A percentile compares a stretch with the other conserved stretches of the same genome.
Evolutionary conservation across 2,797 vertebrate species (phyloP).

Genomic region (Melanotaenia maccullochi): DNA sequence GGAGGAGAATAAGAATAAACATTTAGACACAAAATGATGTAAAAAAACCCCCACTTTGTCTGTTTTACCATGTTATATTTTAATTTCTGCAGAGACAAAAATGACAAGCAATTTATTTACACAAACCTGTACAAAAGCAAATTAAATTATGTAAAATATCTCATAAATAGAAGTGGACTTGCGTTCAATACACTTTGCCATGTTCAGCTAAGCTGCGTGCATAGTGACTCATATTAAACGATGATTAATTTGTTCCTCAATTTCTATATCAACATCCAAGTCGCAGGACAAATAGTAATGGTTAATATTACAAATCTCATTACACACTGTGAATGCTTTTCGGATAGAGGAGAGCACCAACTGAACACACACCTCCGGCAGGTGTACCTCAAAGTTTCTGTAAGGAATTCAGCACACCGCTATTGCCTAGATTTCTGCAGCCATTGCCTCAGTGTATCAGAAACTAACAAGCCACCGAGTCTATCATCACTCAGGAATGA

Average conservation of each 20-base stretch:
- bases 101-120: constrained; percentile 99
- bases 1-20: not conserved
- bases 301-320: constrained; percentile 97
- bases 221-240: constrained; percentile 99
- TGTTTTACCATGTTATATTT: constrained; percentile 97
- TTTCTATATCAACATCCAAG: constrained; percentile 99
- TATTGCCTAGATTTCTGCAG: constrained; percentile 13
- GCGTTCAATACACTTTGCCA: constrained; percentile 99
- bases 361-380: constrained; percentile 87
- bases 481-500: constrained; percentile 30
- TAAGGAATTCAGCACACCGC: constrained; percentile 2
- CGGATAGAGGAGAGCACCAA: constrained; percentile 80
- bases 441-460: constrained; percentile 10
- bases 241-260: constrained; percentile 96
- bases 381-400: constrained; percentile 21
- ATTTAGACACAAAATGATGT: not conserved
- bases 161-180: constrained; percentile 99
- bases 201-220: constrained; percentile 99
- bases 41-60: constrained; percentile 11
- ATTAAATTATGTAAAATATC: constrained; percentile 99
- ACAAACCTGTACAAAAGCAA: constrained; percentile 99
- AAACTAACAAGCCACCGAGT: constrained; percentile 13
- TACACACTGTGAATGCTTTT: constrained; percentile 93
- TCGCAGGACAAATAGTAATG: constrained; percentile 98
- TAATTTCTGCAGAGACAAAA: constrained; percentile 99